Evolutionary conservation across 2,113 vertebrate genomes (phyloP).

Genomic region (Dipodomys ordii): DNA sequence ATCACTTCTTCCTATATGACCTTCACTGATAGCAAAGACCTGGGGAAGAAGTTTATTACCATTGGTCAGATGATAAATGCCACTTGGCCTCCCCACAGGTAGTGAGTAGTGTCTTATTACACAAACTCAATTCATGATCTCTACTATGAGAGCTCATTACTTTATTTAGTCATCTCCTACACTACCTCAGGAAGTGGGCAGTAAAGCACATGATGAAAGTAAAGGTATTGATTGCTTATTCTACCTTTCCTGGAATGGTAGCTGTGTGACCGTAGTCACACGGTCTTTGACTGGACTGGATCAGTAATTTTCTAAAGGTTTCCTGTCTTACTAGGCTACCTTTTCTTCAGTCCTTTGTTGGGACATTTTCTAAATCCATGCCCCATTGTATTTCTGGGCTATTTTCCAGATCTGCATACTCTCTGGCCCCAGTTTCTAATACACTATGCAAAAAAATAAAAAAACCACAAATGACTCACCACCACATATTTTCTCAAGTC

Average conservation of each 20-base stretch:
- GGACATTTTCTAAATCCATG: background rate
- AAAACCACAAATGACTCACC: background rate
- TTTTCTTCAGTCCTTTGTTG: background rate
- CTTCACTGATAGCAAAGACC: background rate
- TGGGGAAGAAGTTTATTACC: background rate
- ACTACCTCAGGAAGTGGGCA: background rate
- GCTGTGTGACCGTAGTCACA: background rate
- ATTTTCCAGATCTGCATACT: background rate
- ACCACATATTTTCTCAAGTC: background rate
- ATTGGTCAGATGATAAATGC: background rate
- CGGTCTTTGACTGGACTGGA: background rate
- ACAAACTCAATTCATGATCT: background rate
- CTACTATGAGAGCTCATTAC: background rate
- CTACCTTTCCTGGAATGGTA: background rate
- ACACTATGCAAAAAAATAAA: background rate
- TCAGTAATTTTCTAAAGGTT: background rate
- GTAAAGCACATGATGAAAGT: background rate
- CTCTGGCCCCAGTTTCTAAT: background rate
- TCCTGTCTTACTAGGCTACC: background rate
- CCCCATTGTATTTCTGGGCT: background rate
- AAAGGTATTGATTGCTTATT: background rate
- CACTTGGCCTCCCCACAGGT: background rate
- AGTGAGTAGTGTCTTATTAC: no score
- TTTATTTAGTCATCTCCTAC: background rate
- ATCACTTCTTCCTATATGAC: background rate